Evolutionary conservation across 2,113 vertebrate species (phyloP).

Genomic region (Caloenas nicobarica): DNA sequence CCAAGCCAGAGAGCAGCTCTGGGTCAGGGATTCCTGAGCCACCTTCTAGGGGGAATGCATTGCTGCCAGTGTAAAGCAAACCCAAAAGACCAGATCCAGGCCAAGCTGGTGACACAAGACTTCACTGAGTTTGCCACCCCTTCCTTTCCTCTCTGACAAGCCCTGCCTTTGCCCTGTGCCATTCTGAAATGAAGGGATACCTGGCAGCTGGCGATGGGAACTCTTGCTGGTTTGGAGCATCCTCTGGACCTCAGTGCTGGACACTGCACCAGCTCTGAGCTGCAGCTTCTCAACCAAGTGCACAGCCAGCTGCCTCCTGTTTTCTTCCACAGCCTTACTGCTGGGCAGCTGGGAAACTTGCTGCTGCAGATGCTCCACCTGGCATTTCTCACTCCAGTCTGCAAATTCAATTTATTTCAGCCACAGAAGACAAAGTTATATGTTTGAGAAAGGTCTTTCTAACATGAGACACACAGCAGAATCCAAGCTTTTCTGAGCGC

Average conservation of each 20-base stretch:
- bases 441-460: neutral
- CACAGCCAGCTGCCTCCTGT: neutral
- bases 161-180: neutral
- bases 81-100: neutral
- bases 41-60: accelerated
- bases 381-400: neutral
- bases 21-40: neutral
- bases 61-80: neutral
- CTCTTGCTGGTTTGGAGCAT: accelerated
- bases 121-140: neutral
- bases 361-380: neutral
- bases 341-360: neutral
- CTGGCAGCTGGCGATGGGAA: accelerated
- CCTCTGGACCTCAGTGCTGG: neutral
- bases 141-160: neutral
- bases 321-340: neutral
- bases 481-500: neutral
- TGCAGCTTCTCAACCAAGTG: neutral
- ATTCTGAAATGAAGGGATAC: neutral
- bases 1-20: neutral
- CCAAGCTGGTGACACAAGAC: neutral
- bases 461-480: neutral
- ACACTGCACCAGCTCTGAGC: neutral
- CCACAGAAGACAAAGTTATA: neutral
- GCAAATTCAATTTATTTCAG: neutral